Evolutionary conservation across 2,113 vertebrate species (phyloP).

Genomic region (Hemiscyllium ocellatum): DNA sequence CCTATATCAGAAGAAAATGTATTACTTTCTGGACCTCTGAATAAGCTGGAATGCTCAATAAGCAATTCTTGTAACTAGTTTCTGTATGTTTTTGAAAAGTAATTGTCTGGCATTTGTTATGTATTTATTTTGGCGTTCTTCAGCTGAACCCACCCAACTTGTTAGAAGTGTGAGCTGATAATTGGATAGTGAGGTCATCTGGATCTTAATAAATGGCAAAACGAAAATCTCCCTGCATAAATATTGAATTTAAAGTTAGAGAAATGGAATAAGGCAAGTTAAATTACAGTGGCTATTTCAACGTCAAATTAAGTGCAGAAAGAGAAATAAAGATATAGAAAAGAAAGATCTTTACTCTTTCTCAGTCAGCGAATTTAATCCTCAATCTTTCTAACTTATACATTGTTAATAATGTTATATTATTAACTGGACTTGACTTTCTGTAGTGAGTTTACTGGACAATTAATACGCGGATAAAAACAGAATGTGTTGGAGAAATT

Average conservation of each 20-base stretch:
- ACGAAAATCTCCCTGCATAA: not conserved
- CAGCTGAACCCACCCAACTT: not conserved
- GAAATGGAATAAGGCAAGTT: not conserved
- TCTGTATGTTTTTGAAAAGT: not conserved
- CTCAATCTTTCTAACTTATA: not conserved
- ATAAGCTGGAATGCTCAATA: not conserved
- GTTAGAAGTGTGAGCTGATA: not conserved
- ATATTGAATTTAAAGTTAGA: not conserved
- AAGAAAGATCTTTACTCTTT: not conserved
- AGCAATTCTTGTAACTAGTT: not conserved
- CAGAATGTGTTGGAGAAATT: too few relatives aligned
- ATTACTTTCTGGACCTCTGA: not conserved
- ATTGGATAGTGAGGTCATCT: not conserved
- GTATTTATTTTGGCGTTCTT: not conserved
- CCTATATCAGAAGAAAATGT: not conserved
- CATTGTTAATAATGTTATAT: not conserved
- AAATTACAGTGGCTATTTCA: not conserved
- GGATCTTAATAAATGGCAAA: not conserved
- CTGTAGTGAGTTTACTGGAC: not conserved
- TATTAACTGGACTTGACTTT: not conserved
- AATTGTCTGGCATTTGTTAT: not conserved
- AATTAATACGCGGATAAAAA: not conserved
- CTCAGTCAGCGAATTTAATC: not conserved
- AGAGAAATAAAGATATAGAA: not conserved
- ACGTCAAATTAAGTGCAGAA: not conserved